Percentiles rank a stretch among this genome's conserved stretches.
phyloP scores from a whole-genome alignment of 2,888 invertebrate species.

The Sarcophaga carnaria region DNA sequence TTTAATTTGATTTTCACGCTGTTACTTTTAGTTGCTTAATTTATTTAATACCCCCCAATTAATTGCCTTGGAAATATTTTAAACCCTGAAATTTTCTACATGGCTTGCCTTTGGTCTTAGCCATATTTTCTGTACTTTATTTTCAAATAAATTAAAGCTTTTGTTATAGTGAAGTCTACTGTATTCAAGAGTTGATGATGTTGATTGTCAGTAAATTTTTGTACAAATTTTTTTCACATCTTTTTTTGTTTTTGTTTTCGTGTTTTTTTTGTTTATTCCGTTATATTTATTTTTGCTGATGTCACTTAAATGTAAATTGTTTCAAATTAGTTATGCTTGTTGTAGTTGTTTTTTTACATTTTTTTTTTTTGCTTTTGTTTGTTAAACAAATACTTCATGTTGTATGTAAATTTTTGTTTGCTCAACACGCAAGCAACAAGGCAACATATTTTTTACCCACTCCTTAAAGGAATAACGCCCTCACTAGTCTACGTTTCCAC shows the following conservation, averaged over 20 bases:
- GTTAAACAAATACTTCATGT: constrained; percentile 54
- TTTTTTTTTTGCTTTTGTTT: constrained; percentile 49
- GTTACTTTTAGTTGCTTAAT: too few species aligned
- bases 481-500: not conserved
- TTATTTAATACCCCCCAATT: too few species aligned
- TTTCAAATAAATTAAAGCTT: not conserved
- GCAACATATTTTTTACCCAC: not conserved
- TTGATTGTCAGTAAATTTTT: constrained; percentile 14
- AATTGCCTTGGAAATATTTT: not conserved
- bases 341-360: not conserved
- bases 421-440: constrained; percentile 11
- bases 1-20: too few species aligned
- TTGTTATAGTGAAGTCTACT: not conserved
- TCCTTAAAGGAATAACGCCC: not conserved
- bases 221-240: not conserved
- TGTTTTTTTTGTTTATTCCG: not conserved
- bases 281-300: constrained; percentile 45
- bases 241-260: not conserved
- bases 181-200: not conserved
- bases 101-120: not conserved
- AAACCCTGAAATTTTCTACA: not conserved
- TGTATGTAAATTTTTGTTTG: constrained; percentile 45
- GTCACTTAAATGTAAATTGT: constrained; percentile 63
- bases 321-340: constrained; percentile 55
- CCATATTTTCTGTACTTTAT: not conserved